These are phyloP conservation scores for Synanthedon andrenaeformis DNA, from an alignment of 2,888 invertebrate species.

Conservation along the genomic window DNA sequence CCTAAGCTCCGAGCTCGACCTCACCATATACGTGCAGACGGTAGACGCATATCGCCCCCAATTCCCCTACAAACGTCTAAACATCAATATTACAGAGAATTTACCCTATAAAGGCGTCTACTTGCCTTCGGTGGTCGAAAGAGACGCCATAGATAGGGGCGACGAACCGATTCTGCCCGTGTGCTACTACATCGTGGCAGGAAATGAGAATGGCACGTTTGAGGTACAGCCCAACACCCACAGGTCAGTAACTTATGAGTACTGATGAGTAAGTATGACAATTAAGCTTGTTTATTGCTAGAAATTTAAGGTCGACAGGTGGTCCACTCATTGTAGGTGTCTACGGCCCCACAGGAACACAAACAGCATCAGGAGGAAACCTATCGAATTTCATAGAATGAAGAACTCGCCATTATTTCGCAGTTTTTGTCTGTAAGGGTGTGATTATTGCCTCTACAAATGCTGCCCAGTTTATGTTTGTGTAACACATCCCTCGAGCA, in stretches of 20 bases:
- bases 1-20: slow-evolving; percentile 86
- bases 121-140: slow-evolving; percentile 85
- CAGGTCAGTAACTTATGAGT: slow-evolving; percentile 68
- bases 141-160: slow-evolving; percentile 86
- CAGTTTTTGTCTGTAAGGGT: too few relatives aligned
- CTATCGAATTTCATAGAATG: too few relatives aligned
- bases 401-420: too few relatives aligned
- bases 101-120: slow-evolving; percentile 71
- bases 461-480: too few relatives aligned
- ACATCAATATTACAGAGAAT: slow-evolving; percentile 80
- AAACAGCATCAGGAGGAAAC: too few relatives aligned
- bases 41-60: slow-evolving; percentile 91
- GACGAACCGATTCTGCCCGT: slow-evolving; percentile 85
- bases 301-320: too few relatives aligned
- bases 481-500: too few relatives aligned
- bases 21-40: slow-evolving; percentile 88
- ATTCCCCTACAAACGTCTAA: slow-evolving; percentile 79
- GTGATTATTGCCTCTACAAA: too few relatives aligned
- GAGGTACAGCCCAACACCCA: slow-evolving; percentile 79
- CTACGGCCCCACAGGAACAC: too few relatives aligned
- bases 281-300: too few relatives aligned
- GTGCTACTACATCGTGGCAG: slow-evolving; percentile 93
- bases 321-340: too few relatives aligned
- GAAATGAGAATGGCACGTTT: slow-evolving; percentile 81
- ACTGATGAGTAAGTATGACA: too few relatives aligned